These are phyloP conservation scores for Melitaea cinxia DNA, from an alignment of 1,140 invertebrate species.

Conservation along the genomic window DNA sequence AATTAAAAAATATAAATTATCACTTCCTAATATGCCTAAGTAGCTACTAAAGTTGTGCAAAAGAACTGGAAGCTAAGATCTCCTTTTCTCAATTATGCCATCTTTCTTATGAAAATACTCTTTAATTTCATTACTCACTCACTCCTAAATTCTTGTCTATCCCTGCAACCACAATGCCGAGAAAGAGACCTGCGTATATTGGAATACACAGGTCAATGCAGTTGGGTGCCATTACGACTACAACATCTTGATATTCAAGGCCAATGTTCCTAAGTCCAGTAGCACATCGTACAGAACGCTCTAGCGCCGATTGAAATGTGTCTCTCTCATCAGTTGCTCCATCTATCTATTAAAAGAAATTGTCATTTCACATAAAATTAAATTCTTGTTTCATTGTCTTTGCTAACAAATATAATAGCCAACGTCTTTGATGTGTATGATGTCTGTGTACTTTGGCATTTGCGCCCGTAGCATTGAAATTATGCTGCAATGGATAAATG, in stretches of 20 bases:
- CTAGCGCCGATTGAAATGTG: constrained; percentile 51
- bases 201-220: constrained; percentile 60
- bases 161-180: constrained; percentile 27
- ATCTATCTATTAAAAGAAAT: constrained; percentile 56
- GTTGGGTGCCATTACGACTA: constrained; percentile 62
- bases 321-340: constrained; percentile 61
- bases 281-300: constrained; percentile 55
- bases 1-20: constrained; percentile 12
- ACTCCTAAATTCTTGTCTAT: constrained; percentile 32
- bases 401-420: no score
- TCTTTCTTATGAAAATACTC: background rate
- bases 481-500: no score
- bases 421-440: no score
- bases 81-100: no score
- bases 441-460: no score
- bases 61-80: no score
- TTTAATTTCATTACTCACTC: constrained; percentile 22
- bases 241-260: constrained; percentile 55
- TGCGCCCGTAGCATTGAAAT: no score
- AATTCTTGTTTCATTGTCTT: no score
- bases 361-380: background rate
- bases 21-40: no score
- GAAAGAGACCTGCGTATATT: constrained; percentile 50
- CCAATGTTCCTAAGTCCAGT: constrained; percentile 48
- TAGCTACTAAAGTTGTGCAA: no score